Evolutionary conservation across 2,113 vertebrate species (phyloP).

Genomic region (Brachionichthys hirsutus): DNA sequence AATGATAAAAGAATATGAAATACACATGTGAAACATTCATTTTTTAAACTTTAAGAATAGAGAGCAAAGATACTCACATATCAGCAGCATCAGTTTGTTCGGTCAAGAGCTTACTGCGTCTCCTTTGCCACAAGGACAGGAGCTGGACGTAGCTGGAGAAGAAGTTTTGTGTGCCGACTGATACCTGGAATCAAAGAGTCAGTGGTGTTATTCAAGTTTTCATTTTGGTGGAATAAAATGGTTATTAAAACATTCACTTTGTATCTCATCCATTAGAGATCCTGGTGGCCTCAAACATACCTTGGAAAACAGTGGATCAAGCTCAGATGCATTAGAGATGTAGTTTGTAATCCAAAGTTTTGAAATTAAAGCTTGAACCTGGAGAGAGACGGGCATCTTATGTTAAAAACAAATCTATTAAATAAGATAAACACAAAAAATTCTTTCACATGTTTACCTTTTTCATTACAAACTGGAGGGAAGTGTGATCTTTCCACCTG

Average conservation of each 20-base stretch:
- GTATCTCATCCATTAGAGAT: neutral
- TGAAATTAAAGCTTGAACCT: conserved; percentile 70
- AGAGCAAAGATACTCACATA: conserved; percentile 48
- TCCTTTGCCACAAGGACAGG: conserved; percentile 68
- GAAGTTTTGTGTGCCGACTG: conserved; percentile 57
- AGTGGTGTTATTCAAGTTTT: neutral
- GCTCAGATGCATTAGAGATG: conserved; percentile 40
- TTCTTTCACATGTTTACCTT: conserved; percentile 58
- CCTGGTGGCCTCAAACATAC: conserved; percentile 35
- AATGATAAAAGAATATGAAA: conserved; percentile 4
- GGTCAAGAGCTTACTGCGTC: conserved; percentile 57
- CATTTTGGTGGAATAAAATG: no score
- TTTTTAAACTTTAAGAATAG: neutral
- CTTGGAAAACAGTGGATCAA: conserved; percentile 66
- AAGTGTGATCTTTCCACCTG: conserved; percentile 57
- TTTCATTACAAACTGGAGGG: conserved; percentile 50
- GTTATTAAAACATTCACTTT: neutral
- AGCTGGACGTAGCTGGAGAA: conserved; percentile 78
- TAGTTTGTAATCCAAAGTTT: conserved; percentile 54
- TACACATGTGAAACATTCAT: neutral
- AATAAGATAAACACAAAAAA: neutral
- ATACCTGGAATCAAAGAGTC: conserved; percentile 58
- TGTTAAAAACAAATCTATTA: neutral
- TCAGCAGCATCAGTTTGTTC: conserved; percentile 35
- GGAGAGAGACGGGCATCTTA: neutral